These are phyloP conservation scores for Leptatherina wallacei DNA, from an alignment of 2,797 vertebrate species.

Conservation along the genomic window DNA sequence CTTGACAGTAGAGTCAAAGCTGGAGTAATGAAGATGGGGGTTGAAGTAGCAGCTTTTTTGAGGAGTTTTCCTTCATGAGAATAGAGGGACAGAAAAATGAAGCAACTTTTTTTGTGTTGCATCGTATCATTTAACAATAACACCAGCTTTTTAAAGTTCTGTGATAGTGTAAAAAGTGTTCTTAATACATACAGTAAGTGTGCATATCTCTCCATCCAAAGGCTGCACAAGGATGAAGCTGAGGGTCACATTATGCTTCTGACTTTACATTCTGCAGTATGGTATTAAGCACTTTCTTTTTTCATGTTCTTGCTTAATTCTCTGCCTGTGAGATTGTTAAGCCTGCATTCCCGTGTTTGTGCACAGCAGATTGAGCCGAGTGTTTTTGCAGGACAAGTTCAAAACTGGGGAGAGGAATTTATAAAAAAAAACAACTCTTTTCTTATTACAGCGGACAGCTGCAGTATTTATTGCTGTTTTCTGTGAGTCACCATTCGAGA, in stretches of 20 bases:
- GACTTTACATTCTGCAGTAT: not conserved
- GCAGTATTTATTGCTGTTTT: conserved; percentile 36
- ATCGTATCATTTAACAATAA: not conserved
- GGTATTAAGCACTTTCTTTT: not conserved
- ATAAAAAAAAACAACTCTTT: not conserved
- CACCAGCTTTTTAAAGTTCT: not conserved
- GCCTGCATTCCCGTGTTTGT: conserved; percentile 28
- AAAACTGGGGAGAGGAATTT: conserved; percentile 27
- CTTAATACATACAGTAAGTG: no score
- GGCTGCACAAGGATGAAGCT: not conserved
- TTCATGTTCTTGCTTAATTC: conserved; percentile 7
- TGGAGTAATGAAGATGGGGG: conserved; percentile 36
- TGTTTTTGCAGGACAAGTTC: conserved; percentile 52
- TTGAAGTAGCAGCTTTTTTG: conserved; percentile 30
- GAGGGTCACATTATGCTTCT: not conserved
- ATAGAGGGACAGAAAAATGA: not conserved
- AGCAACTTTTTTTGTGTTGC: conserved; percentile 1
- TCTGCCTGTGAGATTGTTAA: conserved; percentile 16
- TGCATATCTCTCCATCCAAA: not conserved
- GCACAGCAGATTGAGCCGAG: conserved; percentile 41
- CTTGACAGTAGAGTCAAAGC: conserved; percentile 18
- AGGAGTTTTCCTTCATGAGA: not conserved
- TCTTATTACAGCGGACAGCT: conserved; percentile 20
- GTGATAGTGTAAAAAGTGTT: no score
- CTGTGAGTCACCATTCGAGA: conserved; percentile 45